Evolutionary conservation across 1,140 invertebrate species (phyloP).

Genomic region (Drosophila jambulina): DNA sequence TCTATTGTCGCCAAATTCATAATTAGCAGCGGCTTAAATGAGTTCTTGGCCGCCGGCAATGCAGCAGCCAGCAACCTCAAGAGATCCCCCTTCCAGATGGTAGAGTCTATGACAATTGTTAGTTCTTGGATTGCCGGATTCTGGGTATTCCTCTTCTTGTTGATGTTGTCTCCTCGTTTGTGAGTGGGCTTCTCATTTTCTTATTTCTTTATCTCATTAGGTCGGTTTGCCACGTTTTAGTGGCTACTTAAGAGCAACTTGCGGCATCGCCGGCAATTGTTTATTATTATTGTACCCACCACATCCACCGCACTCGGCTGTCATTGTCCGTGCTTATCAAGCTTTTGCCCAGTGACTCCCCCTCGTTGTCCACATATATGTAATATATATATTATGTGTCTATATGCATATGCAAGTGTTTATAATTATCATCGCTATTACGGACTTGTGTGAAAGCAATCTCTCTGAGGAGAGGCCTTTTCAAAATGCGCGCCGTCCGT

Average conservation of each 20-base stretch:
- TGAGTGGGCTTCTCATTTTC: slow-evolving; percentile 4
- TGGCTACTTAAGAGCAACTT: slow-evolving; percentile 63
- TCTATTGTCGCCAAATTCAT: slow-evolving; percentile 76
- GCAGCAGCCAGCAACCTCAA: slow-evolving; percentile 53
- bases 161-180: slow-evolving; percentile 13
- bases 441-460: slow-evolving; percentile 20
- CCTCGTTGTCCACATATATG: slow-evolving; percentile 6
- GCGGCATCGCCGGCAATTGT: slow-evolving; percentile 53
- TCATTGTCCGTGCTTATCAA: slow-evolving; percentile 64
- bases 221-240: slow-evolving; percentile 62
- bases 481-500: slow-evolving; percentile 38
- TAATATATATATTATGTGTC: not conserved
- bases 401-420: slow-evolving; percentile 16
- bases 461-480: slow-evolving; percentile 48
- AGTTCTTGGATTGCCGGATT: slow-evolving; percentile 51
- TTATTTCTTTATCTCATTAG: slow-evolving; percentile 56
- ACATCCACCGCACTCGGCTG: slow-evolving; percentile 23
- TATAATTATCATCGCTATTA: slow-evolving; percentile 47
- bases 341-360: slow-evolving; percentile 23
- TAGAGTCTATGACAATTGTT: slow-evolving; percentile 55
- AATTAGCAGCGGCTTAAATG: slow-evolving; percentile 69
- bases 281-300: slow-evolving; percentile 61
- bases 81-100: slow-evolving; percentile 17
- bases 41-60: slow-evolving; percentile 54
- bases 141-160: slow-evolving; percentile 41